Conservation (phyloP, 2,113 vertebrate genomes). For the Callopanchax toddi region DNA sequence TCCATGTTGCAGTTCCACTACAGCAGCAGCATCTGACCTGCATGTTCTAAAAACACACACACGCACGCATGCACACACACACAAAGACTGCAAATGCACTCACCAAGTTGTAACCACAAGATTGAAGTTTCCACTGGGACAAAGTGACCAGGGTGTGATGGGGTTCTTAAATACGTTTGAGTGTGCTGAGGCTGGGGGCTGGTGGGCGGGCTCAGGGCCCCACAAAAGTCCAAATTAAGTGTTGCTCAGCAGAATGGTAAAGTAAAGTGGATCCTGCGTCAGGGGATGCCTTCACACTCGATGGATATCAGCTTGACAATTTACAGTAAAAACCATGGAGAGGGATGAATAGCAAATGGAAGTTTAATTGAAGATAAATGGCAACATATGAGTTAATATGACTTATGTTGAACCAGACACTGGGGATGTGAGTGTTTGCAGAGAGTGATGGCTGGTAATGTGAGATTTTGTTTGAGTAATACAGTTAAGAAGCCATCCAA, state of each 20-base stretch:
- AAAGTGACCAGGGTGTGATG: conserved; percentile 56
- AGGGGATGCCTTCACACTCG: conserved; percentile 63
- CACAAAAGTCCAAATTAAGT: conserved; percentile 84
- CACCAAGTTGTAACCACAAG: conserved; percentile 79
- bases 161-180: conserved; percentile 78
- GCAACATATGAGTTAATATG: conserved; percentile 48
- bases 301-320: conserved; percentile 55
- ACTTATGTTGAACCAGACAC: conserved; percentile 39
- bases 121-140: conserved; percentile 83
- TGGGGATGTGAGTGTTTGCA: conserved; percentile 29
- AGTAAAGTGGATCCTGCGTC: conserved; percentile 70
- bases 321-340: conserved; percentile 16
- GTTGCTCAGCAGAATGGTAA: conserved; percentile 69
- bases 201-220: conserved; percentile 69
- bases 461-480: conserved; percentile 38
- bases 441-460: conserved; percentile 40
- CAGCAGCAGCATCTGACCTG: conserved; percentile 20
- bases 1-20: conserved; percentile 7
- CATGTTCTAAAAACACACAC: conserved; percentile 11
- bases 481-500: conserved; percentile 52
- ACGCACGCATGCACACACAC: no score
- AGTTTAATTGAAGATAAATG: background rate
- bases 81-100: conserved; percentile 57
- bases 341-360: background rate
- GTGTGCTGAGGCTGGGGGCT: conserved; percentile 26